A percentile compares a stretch with the other conserved stretches of the same genome.
Conservation (phyloP, 1,140 invertebrate species). For the Euborellia annulipes region DNA sequence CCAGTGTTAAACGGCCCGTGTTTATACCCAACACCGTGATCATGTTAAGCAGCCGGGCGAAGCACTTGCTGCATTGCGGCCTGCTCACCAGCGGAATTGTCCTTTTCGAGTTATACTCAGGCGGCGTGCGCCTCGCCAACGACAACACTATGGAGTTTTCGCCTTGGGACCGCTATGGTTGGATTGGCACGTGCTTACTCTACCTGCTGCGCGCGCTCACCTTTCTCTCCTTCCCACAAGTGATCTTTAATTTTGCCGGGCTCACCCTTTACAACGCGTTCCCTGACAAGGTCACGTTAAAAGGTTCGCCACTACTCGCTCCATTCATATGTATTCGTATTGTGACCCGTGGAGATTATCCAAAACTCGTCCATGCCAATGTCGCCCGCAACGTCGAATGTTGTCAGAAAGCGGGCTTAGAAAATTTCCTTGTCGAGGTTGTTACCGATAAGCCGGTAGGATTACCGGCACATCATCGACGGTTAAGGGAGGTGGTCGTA, state of each 20-base stretch:
- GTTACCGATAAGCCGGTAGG: conserved; percentile 84
- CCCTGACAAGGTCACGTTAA: conserved; percentile 78
- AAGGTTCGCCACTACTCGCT: conserved; percentile 75
- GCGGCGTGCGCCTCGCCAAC: conserved; percentile 51
- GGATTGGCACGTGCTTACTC: conserved; percentile 40
- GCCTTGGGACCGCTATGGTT: conserved; percentile 66
- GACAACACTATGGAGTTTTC: conserved; percentile 43
- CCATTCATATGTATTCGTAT: conserved; percentile 92
- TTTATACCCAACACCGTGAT: no score
- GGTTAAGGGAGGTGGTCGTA: conserved; percentile 70
- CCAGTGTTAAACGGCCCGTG: no score
- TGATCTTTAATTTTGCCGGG: conserved; percentile 82
- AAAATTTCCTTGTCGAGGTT: conserved; percentile 95
- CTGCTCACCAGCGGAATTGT: conserved; percentile 58
- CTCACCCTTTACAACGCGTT: conserved; percentile 88
- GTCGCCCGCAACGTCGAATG: conserved; percentile 77
- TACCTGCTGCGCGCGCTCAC: conserved; percentile 69
- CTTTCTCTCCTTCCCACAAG: conserved; percentile 75
- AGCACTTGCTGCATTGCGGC: conserved; percentile 63
- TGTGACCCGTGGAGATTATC: conserved; percentile 90
- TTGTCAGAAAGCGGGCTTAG: conserved; percentile 76
- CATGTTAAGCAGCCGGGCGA: conserved; percentile 45
- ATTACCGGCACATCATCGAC: conserved; percentile 49
- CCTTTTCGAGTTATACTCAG: conserved; percentile 60
- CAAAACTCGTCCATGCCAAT: conserved; percentile 79